These are phyloP conservation scores for Rhinella marina DNA, from an alignment of 2,797 vertebrate genomes.

Conservation along the genomic window DNA sequence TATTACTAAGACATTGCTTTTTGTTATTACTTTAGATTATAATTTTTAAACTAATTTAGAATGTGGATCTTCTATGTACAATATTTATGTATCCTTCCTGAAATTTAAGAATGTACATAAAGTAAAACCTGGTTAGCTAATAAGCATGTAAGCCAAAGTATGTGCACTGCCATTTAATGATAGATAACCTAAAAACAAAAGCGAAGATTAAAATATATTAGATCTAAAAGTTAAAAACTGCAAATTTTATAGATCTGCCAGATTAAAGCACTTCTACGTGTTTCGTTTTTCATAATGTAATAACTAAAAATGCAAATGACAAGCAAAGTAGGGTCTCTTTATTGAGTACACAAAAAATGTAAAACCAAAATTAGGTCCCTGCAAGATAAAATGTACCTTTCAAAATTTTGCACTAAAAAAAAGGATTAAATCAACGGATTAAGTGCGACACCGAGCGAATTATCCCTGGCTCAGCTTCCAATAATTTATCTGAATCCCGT, in stretches of 20 bases:
- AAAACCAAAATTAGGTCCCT: not conserved
- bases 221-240: too few species aligned
- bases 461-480: not conserved
- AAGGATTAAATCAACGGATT: not conserved
- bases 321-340: not conserved
- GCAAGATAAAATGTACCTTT: not conserved
- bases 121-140: too few species aligned
- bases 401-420: not conserved
- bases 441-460: not conserved
- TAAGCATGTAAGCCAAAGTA: not conserved
- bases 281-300: not conserved
- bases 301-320: not conserved
- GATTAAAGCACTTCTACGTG: not conserved
- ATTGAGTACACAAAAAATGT: not conserved
- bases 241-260: not conserved
- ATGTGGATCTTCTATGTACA: not conserved
- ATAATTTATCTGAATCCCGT: not conserved
- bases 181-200: not conserved
- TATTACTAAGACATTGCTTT: too few species aligned
- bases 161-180: not conserved
- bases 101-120: not conserved
- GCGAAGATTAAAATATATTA: not conserved
- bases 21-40: too few species aligned
- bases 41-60: too few species aligned
- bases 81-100: not conserved